Percentiles rank a stretch among this genome's conserved stretches.
Conservation (phyloP, 2,888 invertebrate genomes). For the Nycteola revayana region DNA sequence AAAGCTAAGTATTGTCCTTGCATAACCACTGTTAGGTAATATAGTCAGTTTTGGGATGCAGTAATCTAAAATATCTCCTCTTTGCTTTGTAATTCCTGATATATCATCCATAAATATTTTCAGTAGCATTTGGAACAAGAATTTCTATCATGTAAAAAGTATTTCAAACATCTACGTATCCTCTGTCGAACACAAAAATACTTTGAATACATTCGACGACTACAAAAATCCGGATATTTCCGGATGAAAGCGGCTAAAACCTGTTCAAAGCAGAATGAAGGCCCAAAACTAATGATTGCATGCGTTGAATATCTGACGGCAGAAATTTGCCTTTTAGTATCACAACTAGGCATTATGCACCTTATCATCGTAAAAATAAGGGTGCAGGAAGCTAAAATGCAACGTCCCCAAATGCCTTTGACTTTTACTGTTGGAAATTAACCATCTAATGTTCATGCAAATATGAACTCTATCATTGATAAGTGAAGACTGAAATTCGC, state of each 20-base stretch:
- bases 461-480: slow-evolving; percentile 12
- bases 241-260: slow-evolving; percentile 12
- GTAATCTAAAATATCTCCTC: too few species aligned
- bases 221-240: slow-evolving; percentile 5
- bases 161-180: too few species aligned
- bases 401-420: slow-evolving; percentile 44
- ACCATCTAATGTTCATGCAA: slow-evolving; percentile 6
- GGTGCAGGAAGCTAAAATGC: slow-evolving; percentile 18
- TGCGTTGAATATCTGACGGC: slow-evolving; percentile 4
- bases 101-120: too few species aligned
- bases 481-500: slow-evolving; percentile 7
- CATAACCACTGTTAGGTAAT: too few species aligned
- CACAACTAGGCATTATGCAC: slow-evolving; percentile 4
- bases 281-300: slow-evolving; percentile 11
- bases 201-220: slow-evolving; percentile 7
- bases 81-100: too few species aligned
- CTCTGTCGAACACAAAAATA: slow-evolving; percentile 4
- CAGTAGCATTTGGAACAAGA: too few species aligned
- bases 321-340: slow-evolving; percentile 7
- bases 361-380: slow-evolving; percentile 12
- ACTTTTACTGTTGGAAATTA: slow-evolving; percentile 48
- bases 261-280: slow-evolving; percentile 15
- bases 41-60: too few species aligned
- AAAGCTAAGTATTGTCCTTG: too few species aligned
- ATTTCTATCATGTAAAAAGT: too few species aligned